Evolutionary conservation across 2,113 vertebrate species (phyloP), one percentile per base, ranked within the genome.

Genomic region (crab-eating macaque (Macaca fascicularis)): DNA sequence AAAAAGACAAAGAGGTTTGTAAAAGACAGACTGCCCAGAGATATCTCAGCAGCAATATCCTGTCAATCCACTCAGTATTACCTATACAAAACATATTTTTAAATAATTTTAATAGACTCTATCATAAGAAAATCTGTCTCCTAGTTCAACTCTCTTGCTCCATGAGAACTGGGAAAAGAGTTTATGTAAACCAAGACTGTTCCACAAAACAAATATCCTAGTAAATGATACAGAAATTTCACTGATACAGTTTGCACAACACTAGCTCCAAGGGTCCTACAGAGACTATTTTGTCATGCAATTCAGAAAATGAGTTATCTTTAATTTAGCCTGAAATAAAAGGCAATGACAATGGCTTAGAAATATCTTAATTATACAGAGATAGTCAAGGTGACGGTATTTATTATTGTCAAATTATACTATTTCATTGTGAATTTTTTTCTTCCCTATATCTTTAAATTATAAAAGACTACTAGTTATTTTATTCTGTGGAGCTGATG

Each of bases 361-460:
- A 88, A 93, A 95, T 82, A 38, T 81, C 70, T 93, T 90, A 96
- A 76, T 83, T 91, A 67, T 59, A 79, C 19, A 86, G 69, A 93
- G 4, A 82, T 82, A 94, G 89, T 87, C 61, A 88, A 83, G 40
- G 59, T 30, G 40, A 79, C 87, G 52, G 20, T 80, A 85, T 92
- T 79, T 80, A 35, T 76, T 75, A 85, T n/a, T 69, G 3, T 81
- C 30, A 90, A 94, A 86, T 84, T 40, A 89, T 14, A 94, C 38
- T 86, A 50, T 72, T 61, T 30, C 81, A 61, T 48, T 90, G 69
- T 90, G 27, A 83, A 72, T 67, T 82, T 90, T 88, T 52, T 55
- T 82, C 84, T 85, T 80, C 30, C 72, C 48, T 76, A 86, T 75
- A 84, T 75, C 67, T 85, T 94, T 69, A 84, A 45, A 72, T 93